Evolutionary conservation across 2,113 vertebrate species (phyloP), one percentile per base, ranked within the genome.

Genomic region (Chascanopsetta lugubris): DNA sequence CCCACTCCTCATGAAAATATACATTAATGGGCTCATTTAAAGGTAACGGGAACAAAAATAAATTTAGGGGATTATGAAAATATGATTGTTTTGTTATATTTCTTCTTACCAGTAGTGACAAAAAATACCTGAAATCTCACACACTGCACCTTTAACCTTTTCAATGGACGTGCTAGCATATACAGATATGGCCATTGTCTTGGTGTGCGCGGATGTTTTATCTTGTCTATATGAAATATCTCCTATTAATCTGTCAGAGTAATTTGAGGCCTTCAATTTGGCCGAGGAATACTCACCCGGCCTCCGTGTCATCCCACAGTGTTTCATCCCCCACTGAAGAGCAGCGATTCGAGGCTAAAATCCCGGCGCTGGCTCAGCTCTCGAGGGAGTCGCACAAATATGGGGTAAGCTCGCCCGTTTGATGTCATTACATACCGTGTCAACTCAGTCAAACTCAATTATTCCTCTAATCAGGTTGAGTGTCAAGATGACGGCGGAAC

Each of bases 401-500:
- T 58, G 59, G 20, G 36, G 20, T 70, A 55, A 73, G 66, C 57
- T 72, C 18, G 53, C 46, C 36, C 55, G 59, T 86, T 83, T 76
- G 63, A 85, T 81, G 69, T 80, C 49, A 79, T 83, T 75, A 77
- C 47, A 64, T 72, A 75, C 58, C n/a, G 46, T 77, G 56, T 79
- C 61, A 76, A 76, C 49, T 78, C 26, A 73, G 67, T 87, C 75
- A 87, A 87, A 86, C 58, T 76, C 57, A 74, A 70, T 86, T 69
- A 79, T 77, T 84, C 79, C 56, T 82, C 58, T 63, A 64, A 80
- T 79, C 69, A 70, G 53, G 50, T 62, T 64, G 49, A 58, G 48
- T 75, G 72, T 84, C 55, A 80, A 56, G 72, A 72, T 49, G 3
- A 77, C 75, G 40, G 70, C 64, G 32, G 20, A 68, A 63, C 32